Percentiles rank a stretch among this genome's conserved stretches.
Conservation (phyloP, 1,140 invertebrate genomes). For the Berghia stephanieae region DNA sequence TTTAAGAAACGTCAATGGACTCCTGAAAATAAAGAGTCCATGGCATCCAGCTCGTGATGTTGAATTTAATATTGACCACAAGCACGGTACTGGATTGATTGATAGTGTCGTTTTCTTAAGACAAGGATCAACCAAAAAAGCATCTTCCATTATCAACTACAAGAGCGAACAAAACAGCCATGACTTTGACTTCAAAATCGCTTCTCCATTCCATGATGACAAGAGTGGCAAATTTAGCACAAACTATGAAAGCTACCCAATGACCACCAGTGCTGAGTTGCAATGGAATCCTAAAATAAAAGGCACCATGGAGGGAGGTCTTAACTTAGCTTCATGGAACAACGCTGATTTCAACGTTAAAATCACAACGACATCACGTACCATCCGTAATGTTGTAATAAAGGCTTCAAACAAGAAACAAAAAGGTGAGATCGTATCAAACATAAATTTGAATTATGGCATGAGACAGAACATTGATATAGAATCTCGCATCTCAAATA, state of each 20-base stretch:
- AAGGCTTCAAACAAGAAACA: conserved; percentile 25
- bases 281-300: conserved; percentile 14
- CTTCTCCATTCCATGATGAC: conserved; percentile 22
- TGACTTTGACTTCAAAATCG: conserved; percentile 19
- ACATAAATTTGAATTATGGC: conserved; percentile 29
- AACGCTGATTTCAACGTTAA: conserved; percentile 28
- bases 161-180: background rate
- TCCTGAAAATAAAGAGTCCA: conserved; percentile 25
- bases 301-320: conserved; percentile 15
- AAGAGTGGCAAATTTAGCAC: conserved; percentile 20
- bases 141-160: conserved; percentile 14
- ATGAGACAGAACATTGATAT: conserved; percentile 25
- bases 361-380: conserved; percentile 34
- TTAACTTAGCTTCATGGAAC: background rate
- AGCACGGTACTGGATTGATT: conserved; percentile 5
- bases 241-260: conserved; percentile 21
- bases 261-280: conserved; percentile 22
- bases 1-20: conserved; percentile 1
- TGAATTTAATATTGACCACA: conserved; percentile 18
- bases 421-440: conserved; percentile 20
- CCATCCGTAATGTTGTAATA: conserved; percentile 22
- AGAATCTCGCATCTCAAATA: background rate
- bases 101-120: background rate
- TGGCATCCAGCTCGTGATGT: conserved; percentile 28
- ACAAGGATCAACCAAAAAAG: conserved; percentile 20